Percentiles rank a stretch among this genome's conserved stretches.
phyloP scores from a whole-genome alignment of 1,140 invertebrate genomes.

The Drosophila eugracilis region DNA sequence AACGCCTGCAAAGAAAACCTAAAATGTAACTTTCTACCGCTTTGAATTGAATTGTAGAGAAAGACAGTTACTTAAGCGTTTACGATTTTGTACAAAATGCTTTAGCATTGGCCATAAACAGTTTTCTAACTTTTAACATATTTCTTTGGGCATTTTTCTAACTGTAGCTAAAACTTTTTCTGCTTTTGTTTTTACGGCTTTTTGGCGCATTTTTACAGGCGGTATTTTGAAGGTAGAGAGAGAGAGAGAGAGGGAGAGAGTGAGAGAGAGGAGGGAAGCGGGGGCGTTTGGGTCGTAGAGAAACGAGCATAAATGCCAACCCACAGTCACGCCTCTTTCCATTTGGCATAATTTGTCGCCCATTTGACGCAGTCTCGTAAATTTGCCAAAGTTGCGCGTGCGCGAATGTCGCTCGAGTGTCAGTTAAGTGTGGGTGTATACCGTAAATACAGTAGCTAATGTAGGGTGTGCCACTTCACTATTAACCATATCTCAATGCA shows the following conservation, averaged over 20 bases:
- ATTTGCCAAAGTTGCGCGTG: conserved; percentile 64
- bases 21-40: neutral
- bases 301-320: conserved; percentile 73
- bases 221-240: no score
- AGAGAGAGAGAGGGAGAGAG: no score
- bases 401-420: conserved; percentile 60
- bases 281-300: conserved; percentile 12
- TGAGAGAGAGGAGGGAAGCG: neutral
- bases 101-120: neutral
- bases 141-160: neutral
- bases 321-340: conserved; percentile 74
- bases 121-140: neutral
- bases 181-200: conserved; percentile 58
- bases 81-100: neutral
- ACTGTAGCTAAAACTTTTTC: conserved; percentile 7
- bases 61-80: neutral
- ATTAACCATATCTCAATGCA: conserved; percentile 27
- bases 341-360: conserved; percentile 80
- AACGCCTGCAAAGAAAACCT: neutral
- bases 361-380: conserved; percentile 73
- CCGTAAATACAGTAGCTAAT: conserved; percentile 5
- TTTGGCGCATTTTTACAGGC: conserved; percentile 17
- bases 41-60: neutral
- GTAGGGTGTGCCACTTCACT: conserved; percentile 25
- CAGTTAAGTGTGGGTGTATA: neutral